Percentiles rank a stretch among this genome's conserved stretches.
Conservation (phyloP, 2,113 vertebrate species). For the Vidua chalybeata region DNA sequence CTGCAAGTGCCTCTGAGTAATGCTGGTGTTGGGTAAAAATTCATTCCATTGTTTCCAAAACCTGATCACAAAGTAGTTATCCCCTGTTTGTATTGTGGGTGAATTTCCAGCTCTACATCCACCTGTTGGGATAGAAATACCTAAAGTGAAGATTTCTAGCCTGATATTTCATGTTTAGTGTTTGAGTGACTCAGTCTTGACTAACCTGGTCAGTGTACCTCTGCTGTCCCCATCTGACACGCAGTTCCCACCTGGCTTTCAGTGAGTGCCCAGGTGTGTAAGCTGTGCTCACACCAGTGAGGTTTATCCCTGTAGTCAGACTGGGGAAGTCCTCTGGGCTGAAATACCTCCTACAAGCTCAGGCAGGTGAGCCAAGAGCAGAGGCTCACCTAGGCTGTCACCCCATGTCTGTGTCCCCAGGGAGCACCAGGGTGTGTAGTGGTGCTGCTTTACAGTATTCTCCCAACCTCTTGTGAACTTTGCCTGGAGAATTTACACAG, state of each 20-base stretch:
- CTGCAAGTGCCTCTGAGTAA: not conserved
- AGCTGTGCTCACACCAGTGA: not conserved
- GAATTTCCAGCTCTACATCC: not conserved
- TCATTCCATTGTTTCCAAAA: not conserved
- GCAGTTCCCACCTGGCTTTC: fast-evolving
- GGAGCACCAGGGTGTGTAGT: not conserved
- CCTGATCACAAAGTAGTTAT: not conserved
- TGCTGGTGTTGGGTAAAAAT: not conserved
- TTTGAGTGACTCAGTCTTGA: not conserved
- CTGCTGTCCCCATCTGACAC: not conserved
- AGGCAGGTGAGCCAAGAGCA: not conserved
- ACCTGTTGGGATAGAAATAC: not conserved
- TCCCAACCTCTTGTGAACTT: not conserved
- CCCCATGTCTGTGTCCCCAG: not conserved
- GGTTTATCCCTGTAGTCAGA: not conserved
- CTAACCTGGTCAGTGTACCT: fast-evolving
- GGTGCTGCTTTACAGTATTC: not conserved
- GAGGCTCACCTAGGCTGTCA: not conserved
- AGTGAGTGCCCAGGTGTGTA: not conserved
- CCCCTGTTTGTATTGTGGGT: not conserved
- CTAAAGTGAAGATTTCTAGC: not conserved
- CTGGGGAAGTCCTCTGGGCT: not conserved
- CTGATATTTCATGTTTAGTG: not conserved
- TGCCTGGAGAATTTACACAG: not conserved
- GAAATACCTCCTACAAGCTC: not conserved